Base-by-base conservation (phyloP, 2,113 vertebrate species). In the Anoplopoma fimbria region DNA sequence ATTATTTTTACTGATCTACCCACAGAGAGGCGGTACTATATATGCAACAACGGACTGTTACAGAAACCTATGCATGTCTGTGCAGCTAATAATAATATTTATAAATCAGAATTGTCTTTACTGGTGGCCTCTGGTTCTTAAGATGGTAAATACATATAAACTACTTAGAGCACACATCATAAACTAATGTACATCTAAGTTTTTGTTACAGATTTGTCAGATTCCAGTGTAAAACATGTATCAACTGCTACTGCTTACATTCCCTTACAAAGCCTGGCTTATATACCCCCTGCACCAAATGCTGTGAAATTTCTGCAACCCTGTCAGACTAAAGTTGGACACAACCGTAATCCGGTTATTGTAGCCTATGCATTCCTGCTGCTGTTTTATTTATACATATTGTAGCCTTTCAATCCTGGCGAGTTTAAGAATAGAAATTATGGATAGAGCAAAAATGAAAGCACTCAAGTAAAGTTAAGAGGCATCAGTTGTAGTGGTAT, bases 301-400 rank as follows among this genome's bases (percentile, higher is more conserved):
- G 2, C 64, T 68, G 45, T 71, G 69, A 87, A 83, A 78, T 53
- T 33, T 45, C 27, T 45, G 64, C 27, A 70, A 23, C 47, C 19
- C 9, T 72, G 31, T 40, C 31, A 23, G 33, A 17, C 31, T 75
- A 31, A 88, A 82, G 13, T 62, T 65, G 68, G 77, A 49, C 61
- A 77, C 47, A 74, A 73, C 70, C 67, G 71, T 81, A 78, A 82
- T 87, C 77, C 81, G 61, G 25, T 87, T 83, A 82, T 88, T 86
- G 80, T 60, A 82, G 74, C 34, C 31, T 81, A 25, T 77, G 61
- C 75, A 75, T 83, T 88, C 53, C 47, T 83, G 42, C 70, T 58
- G 38, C 58, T 84, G 73, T 76, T 77, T 51, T 75, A 84, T 84
- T 47, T 83, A 63, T 55, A 25, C 53, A 55, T 27, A 27, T 25